Base-by-base conservation (phyloP, 2,888 invertebrate genomes). In the Cerceris ruficornis region DNA sequence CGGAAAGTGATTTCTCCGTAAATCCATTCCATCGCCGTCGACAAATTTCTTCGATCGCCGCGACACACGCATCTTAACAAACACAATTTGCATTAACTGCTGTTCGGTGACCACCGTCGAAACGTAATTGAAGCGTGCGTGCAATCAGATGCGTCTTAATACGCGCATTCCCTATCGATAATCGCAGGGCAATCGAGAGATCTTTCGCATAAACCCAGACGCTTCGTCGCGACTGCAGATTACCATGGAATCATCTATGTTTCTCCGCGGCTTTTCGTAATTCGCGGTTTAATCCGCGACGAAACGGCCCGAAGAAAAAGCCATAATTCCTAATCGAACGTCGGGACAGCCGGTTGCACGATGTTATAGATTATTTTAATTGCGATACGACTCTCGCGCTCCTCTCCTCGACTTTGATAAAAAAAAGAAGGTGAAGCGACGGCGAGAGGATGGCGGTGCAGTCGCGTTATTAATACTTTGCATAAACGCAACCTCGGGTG, bases 71-170 rank as follows among this genome's bases (percentile, higher is more conserved):
- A 28, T 28, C 28, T 28, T 28, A 28, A 28, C 28, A n/a, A n/a
- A n/a, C n/a, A n/a, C n/a, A 28, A 28, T 28, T 28, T 28, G 2
- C 28, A 28, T 28, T 28, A 28, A 28, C 28, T 28, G 28, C 28
- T 4, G 28, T 28, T 46, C 42, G 55, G 52, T 57, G 65, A 43
- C 60, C 66, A 43, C 43, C 64, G 62, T 65, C 69, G 46, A 64
- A 66, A 73, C 75, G 73, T 82, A 81, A 81, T 81, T 76, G 81
- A 81, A 76, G 75, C 82, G 78, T 71, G 68, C 65, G 75, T 79
- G 81, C 81, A 81, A 82, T 82, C 78, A 82, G 75, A 81, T 65
- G 66, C 75, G 73, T 78, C 78, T 82, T 81, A 82, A 81, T 75
- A 71, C 81, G 58, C 73, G 43, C 58, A 43, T 57, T 60, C 72